Evolutionary conservation across 2,797 vertebrate genomes (phyloP).

Genomic region (Naso thynnoides): DNA sequence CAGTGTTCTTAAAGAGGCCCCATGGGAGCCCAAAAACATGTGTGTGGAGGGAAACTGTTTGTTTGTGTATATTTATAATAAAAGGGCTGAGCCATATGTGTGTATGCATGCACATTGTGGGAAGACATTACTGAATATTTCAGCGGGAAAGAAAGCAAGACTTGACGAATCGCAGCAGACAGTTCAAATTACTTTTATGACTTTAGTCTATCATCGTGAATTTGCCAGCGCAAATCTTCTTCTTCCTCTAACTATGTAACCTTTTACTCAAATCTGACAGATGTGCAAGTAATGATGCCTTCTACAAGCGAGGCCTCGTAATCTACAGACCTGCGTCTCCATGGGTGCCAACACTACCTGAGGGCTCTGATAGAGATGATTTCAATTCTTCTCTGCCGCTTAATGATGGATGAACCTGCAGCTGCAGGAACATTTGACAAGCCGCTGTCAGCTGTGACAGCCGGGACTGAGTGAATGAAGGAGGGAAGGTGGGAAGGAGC

Average conservation of each 20-base stretch:
- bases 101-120: constrained; percentile 10
- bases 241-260: constrained; percentile 65
- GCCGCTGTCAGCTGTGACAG: constrained; percentile 77
- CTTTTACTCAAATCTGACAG: constrained; percentile 82
- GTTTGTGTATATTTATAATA: constrained; percentile 61
- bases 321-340: constrained; percentile 60
- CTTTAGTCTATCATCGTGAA: constrained; percentile 76
- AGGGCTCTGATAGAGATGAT: constrained; percentile 79
- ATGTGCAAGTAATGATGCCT: constrained; percentile 79
- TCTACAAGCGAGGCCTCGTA: constrained; percentile 63
- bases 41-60: constrained; percentile 37
- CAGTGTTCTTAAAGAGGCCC: constrained; percentile 70
- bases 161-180: constrained; percentile 64
- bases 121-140: constrained; percentile 40
- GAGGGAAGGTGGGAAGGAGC: constrained; percentile 59
- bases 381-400: constrained; percentile 79
- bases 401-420: constrained; percentile 83
- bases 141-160: constrained; percentile 35
- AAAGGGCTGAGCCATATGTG: constrained; percentile 43
- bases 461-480: constrained; percentile 75
- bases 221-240: constrained; percentile 60
- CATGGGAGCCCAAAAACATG: constrained; percentile 51
- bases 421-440: constrained; percentile 80
- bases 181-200: constrained; percentile 78
- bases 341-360: constrained; percentile 65